A percentile compares a stretch with the other conserved stretches of the same genome.
These are phyloP conservation scores for Ostrea denselamellosa DNA, from an alignment of 1,140 invertebrate species.

Conservation along the genomic window DNA sequence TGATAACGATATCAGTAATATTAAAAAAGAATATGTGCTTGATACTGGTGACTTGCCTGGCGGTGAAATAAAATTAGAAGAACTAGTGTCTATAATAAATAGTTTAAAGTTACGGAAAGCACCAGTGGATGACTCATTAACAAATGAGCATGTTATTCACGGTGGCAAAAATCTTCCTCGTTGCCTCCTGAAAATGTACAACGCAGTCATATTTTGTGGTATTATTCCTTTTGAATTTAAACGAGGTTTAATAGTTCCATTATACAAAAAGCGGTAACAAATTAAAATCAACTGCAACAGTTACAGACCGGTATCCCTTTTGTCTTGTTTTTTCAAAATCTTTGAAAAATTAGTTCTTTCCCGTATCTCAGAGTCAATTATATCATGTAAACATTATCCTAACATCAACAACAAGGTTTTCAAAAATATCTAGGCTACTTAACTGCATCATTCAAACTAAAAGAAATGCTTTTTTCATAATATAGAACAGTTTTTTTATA, in stretches of 20 bases:
- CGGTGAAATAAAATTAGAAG: neutral
- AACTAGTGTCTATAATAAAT: neutral
- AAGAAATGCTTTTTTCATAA: no score
- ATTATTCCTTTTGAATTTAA: neutral
- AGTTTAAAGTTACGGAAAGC: no score
- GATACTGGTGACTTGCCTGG: neutral
- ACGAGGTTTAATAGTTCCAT: constrained; percentile 32
- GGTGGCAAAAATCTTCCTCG: neutral
- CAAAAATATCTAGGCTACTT: neutral
- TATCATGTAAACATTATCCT: neutral
- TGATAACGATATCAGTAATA: neutral
- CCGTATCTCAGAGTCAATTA: neutral
- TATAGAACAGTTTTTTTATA: no score
- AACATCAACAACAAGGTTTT: constrained; percentile 32
- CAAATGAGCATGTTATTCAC: constrained; percentile 38
- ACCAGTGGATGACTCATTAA: neutral
- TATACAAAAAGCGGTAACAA: constrained; percentile 36
- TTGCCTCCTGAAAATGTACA: neutral
- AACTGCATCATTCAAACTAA: constrained; percentile 21
- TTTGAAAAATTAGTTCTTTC: constrained; percentile 8
- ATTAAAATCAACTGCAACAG: neutral
- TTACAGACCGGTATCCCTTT: constrained; percentile 19
- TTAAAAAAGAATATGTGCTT: no score
- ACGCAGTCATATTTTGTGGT: no score
- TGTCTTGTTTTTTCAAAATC: constrained; percentile 43